Evolutionary conservation across 2,888 invertebrate species (phyloP), one percentile per base, ranked within the genome.

Genomic region (Biston stratarius): DNA sequence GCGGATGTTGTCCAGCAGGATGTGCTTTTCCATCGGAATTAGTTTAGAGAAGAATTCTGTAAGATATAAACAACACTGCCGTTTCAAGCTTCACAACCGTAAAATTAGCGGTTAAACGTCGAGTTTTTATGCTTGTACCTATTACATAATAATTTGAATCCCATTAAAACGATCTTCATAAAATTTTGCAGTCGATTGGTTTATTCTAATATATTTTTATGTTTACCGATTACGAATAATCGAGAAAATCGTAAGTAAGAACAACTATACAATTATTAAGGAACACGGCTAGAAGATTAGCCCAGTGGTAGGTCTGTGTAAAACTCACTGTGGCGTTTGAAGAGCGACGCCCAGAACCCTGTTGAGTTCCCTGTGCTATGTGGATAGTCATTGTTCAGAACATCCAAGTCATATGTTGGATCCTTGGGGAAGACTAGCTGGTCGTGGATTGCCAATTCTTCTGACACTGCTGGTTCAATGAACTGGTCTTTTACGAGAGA

Each of bases 11-110:
- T 81, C 71, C 40, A 85, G 83, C 58, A 76, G 73, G 48, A 88
- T 74, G 60, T 80, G 83, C 71, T 87, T 83, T 53, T 77, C 65
- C 7, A 72, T 67, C 15, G 74, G 75, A 67, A 89, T 79, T 33
- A 76, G n/a, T 72, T 84, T 83, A 52, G 84, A 79, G 34, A 73
- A 75, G 67, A 76, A 7, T 24, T 45, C 88, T 88, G 77, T 57
- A 79, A 85, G 68, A 57, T 73, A 63, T 60, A 64, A 49, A 60
- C 11, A 15, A 15, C 0, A 10, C 11, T 24, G 14, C n/a, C n/a
- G n/a, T n/a, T n/a, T n/a, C n/a, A n/a, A n/a, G n/a, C n/a, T n/a
- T n/a, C n/a, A n/a, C n/a, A n/a, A n/a, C n/a, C n/a, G n/a, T n/a
- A n/a, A n/a, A n/a, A n/a, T n/a, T n/a, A n/a, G n/a, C n/a, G n/a